phyloP scores from a whole-genome alignment of 2,797 vertebrate genomes.

The Falco naumanni region DNA sequence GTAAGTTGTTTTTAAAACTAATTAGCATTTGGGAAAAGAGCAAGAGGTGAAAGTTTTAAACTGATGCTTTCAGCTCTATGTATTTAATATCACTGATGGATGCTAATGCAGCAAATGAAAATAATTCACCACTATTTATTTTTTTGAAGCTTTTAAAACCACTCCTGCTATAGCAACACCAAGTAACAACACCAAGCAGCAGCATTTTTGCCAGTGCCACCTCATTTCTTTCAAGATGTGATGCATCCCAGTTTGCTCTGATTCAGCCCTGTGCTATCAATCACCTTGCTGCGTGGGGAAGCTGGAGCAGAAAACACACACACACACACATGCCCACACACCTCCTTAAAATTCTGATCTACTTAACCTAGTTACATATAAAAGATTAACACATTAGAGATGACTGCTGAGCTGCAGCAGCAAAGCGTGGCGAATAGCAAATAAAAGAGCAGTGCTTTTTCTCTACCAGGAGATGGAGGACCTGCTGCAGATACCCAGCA shows the following conservation, averaged over 20 bases:
- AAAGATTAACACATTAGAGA: background rate
- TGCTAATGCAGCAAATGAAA: background rate
- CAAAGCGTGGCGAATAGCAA: background rate
- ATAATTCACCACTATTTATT: background rate
- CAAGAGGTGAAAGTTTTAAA: background rate
- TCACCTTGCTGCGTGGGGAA: background rate
- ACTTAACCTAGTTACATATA: background rate
- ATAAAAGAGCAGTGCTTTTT: background rate
- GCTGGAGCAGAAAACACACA: background rate
- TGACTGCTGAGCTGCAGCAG: background rate
- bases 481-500: background rate
- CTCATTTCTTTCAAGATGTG: background rate
- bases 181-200: background rate
- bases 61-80: background rate
- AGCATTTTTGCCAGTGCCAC: background rate
- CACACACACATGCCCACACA: background rate
- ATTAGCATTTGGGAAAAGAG: background rate
- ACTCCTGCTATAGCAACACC: background rate
- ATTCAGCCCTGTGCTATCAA: background rate
- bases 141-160: background rate
- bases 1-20: background rate
- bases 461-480: background rate
- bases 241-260: background rate
- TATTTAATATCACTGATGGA: background rate
- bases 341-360: slow-evolving; percentile 36